Evolutionary conservation across 2,113 vertebrate genomes (phyloP), one percentile per base, ranked within the genome.

Genomic region (Pyrgilauda ruficollis): DNA sequence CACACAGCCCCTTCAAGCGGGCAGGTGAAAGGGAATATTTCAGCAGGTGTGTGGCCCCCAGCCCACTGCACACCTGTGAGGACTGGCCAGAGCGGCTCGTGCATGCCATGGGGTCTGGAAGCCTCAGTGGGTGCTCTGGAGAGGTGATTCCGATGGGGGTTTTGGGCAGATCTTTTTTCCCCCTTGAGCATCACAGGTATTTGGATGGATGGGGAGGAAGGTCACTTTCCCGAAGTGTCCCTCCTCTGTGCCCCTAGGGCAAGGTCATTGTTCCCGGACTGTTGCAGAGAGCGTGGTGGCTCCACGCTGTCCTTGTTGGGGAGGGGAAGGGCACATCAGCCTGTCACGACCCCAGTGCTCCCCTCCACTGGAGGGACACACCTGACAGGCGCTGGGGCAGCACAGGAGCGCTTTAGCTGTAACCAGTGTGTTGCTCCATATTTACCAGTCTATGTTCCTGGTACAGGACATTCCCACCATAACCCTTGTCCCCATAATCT

Each of bases 81-180:
- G 35, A 47, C 56, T 8, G 7, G 35, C 70, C n/a, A 1, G 41
- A 50, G 37, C 1, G 0, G 13, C 27, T 46, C 2, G 7, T 27
- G 39, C 2, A 0, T 10, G 30, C 15, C 16, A 0, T 1, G 16
- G 47, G 76, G 11, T 37, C 49, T 1, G 68, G 46, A 21, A 28
- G 2, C 30, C 7, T 27, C 84, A 6, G 12, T 8, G 59, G 27
- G 50, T 76, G 73, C 24, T 23, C 41, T 19, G 13, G 13, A 61
- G 64, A 39, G 23, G 41, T 10, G 66, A 61, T 66, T 53, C 18
- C 0, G 9, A 5, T 6, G 4, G 13, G 27, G 5, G 2, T n/a
- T 61, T 47, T 8, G 76, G 24, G 18, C 18, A 33, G 21, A 24
- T 33, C 7, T 13, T 59, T 53, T n/a, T 35, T 4, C 15, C 28